Evolutionary conservation across 2,888 invertebrate genomes (phyloP), one percentile per base, ranked within the genome.

Genomic region (Margaritifera margaritifera): DNA sequence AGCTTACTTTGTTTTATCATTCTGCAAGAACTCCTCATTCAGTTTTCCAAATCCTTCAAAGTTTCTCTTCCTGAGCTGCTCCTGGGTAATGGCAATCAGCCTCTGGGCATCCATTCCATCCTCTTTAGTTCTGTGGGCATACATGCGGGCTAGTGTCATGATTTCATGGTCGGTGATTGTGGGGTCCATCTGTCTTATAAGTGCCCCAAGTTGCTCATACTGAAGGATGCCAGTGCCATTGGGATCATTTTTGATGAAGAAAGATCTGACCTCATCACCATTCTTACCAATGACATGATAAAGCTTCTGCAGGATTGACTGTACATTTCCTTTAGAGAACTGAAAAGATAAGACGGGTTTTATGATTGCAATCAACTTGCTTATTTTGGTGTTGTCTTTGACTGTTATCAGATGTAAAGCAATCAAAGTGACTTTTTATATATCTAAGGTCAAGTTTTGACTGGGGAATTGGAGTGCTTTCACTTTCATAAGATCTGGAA

Each of bases 41-140:
- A 89, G 75, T 66, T 81, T 81, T 55, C 77, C 78, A 77, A 88
- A 88, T 60, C 84, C 83, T 72, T 89, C 89, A 78, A 82, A 89
- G 79, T 88, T 88, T 68, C 79, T 80, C 76, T 86, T 89, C 68
- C 87, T 79, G 64, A 89, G 80, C 67, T 87, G 85, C 64, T 87
- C 88, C 72, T 89, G 89, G 15, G 85, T 82, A 56, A 88, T 82
- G 27, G 85, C 85, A 19, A 86, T 69, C 57, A 89, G 77, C 59
- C 81, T 84, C 24, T 79, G 75, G 6, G 81, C 58, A 68, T 85
- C 82, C 51, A 86, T 63, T 27, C 68, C 72, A 42, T 79, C 79
- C 27, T 84, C 84, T 5, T 72, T 71, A 27, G 73, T 75, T 42
- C 82, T 77, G 52, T 84, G 79, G 64, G 79, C 76, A 71, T 83